Evolutionary conservation across 2,113 vertebrate genomes (phyloP), one percentile per base, ranked within the genome.

Genomic region (Ondatra zibethicus): DNA sequence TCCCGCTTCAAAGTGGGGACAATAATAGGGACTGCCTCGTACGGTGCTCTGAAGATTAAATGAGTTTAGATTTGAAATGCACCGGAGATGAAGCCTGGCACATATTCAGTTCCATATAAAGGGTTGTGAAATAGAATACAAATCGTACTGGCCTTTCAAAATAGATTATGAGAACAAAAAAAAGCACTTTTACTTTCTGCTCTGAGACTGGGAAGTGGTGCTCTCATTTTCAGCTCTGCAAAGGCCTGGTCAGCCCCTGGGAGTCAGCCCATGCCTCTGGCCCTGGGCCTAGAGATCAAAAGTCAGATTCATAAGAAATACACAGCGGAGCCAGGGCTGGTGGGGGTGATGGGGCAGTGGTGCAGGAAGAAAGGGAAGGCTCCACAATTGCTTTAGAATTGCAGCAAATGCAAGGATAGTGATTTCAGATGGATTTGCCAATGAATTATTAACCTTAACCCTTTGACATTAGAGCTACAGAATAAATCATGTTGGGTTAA

Each of bases 391-490:
- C 66, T 78, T 75, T 86, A 89, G 84, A 94, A 91, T 80, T 77
- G 29, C 52, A 89, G 81, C 55, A 82, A 87, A 94, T 6, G 42
- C 65, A 92, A 95, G 87, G 86, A 55, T 31, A 81, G 85, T 61
- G 80, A 76, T 92, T 96, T 89, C 88, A 88, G 85, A 80, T 86
- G 93, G 95, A 65, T 92, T 92, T 91, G 88, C 92, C 92, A 85
- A 92, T 96, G 93, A 96, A 93, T 94, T 84, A 96, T 95, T 94
- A 96, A 96, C 93, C 77, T 91, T 92, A 85, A 88, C 39, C 47
- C 88, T 88, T 81, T 77, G 96, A 87, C 92, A 92, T 63, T 36
- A 0, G 45, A 90, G 84, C 87, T 95, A 61, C 81, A 36, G 95
- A 94, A 61, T 87, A 88, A 94, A 90, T 92, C 84, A 76, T 36